phyloP scores from a whole-genome alignment of 2,113 vertebrate species.

The Onychorhynchus coronatus region DNA sequence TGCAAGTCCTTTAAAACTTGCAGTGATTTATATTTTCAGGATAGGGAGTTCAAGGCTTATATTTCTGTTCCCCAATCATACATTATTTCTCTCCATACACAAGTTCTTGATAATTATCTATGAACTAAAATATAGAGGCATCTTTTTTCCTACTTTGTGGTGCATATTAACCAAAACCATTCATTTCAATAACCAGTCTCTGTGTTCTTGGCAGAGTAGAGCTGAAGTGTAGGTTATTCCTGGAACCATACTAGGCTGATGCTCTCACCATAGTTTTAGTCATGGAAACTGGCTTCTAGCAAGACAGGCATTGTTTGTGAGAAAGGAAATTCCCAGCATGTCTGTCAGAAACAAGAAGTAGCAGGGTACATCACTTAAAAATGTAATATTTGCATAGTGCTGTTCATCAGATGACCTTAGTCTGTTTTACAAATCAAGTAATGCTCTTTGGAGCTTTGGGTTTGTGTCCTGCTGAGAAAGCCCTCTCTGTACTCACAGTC shows the following conservation, averaged over 20 bases:
- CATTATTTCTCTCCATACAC: conserved; percentile 51
- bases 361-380: background rate
- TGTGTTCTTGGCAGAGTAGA: conserved; percentile 22
- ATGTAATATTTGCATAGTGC: background rate
- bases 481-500: background rate
- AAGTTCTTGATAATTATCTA: conserved; percentile 67
- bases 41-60: conserved; percentile 62
- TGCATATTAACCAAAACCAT: conserved; percentile 64
- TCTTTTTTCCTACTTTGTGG: conserved; percentile 39
- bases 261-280: conserved; percentile 63
- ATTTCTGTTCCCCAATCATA: conserved; percentile 62
- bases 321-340: conserved; percentile 37
- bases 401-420: background rate
- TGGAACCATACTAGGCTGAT: conserved; percentile 27
- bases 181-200: conserved; percentile 52
- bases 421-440: background rate
- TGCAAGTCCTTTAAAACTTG: conserved; percentile 58
- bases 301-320: conserved; percentile 29
- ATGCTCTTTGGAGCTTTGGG: background rate
- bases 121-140: conserved; percentile 52
- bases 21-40: conserved; percentile 65
- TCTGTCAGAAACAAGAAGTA: conserved; percentile 18
- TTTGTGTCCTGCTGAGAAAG: background rate
- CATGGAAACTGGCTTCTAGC: conserved; percentile 61
- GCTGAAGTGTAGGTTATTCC: conserved; percentile 57